These are phyloP conservation scores for Acleris cristana DNA, from an alignment of 2,888 invertebrate species.

Conservation along the genomic window DNA sequence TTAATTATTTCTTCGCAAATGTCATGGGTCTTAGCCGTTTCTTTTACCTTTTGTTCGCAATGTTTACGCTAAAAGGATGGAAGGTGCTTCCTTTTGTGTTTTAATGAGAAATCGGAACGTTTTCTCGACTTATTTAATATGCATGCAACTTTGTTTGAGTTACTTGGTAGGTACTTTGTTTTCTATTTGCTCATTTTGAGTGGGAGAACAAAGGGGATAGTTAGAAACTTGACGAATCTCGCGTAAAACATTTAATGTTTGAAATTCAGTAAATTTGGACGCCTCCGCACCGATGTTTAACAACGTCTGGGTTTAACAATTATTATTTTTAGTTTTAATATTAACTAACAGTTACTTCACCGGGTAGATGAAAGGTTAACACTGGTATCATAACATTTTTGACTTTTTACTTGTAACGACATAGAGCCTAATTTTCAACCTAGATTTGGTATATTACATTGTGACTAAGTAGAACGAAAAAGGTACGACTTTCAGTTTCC, in stretches of 20 bases:
- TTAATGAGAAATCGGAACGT: conserved; percentile 45
- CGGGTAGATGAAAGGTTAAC: too few species aligned
- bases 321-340: too few species aligned
- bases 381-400: too few species aligned
- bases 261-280: background rate
- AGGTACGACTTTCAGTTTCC: too few species aligned
- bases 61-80: conserved; percentile 53
- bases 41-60: conserved; percentile 44
- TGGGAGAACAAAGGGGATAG: conserved; percentile 2
- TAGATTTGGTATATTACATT: too few species aligned
- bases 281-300: background rate
- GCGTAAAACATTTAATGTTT: background rate
- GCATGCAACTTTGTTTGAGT: conserved; percentile 43
- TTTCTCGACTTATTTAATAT: conserved; percentile 43
- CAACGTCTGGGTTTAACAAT: too few species aligned
- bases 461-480: too few species aligned
- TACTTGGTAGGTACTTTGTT: conserved; percentile 38
- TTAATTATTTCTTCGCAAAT: conserved; percentile 75
- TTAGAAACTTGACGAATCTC: background rate
- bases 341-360: too few species aligned
- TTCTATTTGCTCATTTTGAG: conserved; percentile 14
- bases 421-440: too few species aligned
- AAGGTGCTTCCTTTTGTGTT: conserved; percentile 52
- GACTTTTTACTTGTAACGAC: too few species aligned
- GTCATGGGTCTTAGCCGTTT: conserved; percentile 47